A percentile compares a stretch with the other conserved stretches of the same genome.
Conservation (phyloP, 37 sponge, comb jelly and placozoan species). For the Bolinopsis microptera region DNA sequence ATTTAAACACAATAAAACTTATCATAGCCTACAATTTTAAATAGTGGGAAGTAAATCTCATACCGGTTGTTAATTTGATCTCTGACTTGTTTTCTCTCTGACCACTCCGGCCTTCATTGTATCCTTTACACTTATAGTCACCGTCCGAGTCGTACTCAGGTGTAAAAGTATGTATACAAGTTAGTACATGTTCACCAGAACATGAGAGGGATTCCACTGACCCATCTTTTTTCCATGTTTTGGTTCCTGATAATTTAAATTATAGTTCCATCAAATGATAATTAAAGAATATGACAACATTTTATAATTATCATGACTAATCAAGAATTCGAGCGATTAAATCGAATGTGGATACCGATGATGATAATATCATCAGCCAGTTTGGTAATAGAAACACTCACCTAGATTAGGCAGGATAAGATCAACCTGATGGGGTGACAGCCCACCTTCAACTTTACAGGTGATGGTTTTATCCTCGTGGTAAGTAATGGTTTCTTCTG, state of each 20-base stretch:
- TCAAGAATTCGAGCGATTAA: no score
- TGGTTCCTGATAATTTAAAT: background rate
- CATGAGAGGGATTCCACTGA: background rate
- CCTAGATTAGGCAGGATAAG: conserved; percentile 2
- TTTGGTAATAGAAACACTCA: no score
- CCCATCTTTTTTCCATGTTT: background rate
- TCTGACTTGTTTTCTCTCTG: background rate
- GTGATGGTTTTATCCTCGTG: background rate
- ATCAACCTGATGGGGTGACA: background rate
- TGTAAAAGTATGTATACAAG: background rate
- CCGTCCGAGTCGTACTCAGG: conserved; percentile 5
- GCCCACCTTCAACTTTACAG: background rate
- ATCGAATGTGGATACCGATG: no score
- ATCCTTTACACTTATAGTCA: background rate
- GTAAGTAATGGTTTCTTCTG: background rate
- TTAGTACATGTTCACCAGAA: background rate
- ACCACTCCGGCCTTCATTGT: background rate
- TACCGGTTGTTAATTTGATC: background rate
- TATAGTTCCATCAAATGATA: no score
- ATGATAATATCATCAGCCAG: no score
- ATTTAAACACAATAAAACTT: background rate
- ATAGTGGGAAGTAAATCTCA: background rate
- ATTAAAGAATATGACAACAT: no score
- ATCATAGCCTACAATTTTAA: background rate
- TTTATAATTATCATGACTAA: no score